phyloP scores from a whole-genome alignment of 2,113 vertebrate genomes.

The Dicentrarchus labrax region DNA sequence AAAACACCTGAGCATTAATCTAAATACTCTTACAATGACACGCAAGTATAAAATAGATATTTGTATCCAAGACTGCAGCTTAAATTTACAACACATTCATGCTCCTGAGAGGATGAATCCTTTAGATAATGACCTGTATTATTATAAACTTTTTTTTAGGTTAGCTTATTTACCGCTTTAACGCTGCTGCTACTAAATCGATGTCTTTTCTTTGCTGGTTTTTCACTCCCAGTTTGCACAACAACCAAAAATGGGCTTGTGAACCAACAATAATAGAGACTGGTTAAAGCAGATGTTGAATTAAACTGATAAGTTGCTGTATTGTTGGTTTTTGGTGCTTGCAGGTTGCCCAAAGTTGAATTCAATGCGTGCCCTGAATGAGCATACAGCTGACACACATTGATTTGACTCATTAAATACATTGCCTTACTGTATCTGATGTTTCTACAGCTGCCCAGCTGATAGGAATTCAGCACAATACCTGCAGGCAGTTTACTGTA shows the following conservation, averaged over 20 bases:
- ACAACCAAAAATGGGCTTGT: not conserved
- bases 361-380: not conserved
- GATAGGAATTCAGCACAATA: not conserved
- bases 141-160: too few relatives aligned
- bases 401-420: not conserved
- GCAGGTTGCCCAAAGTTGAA: not conserved
- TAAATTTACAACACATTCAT: not conserved
- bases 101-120: not conserved
- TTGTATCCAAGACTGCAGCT: too few relatives aligned
- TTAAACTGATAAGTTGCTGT: not conserved
- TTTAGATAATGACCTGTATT: not conserved
- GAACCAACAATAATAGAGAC: too few relatives aligned
- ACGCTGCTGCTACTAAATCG: too few relatives aligned
- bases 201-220: not conserved
- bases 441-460: not conserved
- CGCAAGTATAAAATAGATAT: too few relatives aligned
- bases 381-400: not conserved
- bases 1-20: not conserved
- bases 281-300: not conserved
- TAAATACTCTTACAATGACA: too few relatives aligned
- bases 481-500: conserved; percentile 12
- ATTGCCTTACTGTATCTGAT: not conserved
- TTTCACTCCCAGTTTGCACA: not conserved
- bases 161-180: too few relatives aligned
- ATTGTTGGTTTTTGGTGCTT: not conserved